phyloP scores from a whole-genome alignment of 2,888 invertebrate species.

The Drosophila vallismaia region DNA sequence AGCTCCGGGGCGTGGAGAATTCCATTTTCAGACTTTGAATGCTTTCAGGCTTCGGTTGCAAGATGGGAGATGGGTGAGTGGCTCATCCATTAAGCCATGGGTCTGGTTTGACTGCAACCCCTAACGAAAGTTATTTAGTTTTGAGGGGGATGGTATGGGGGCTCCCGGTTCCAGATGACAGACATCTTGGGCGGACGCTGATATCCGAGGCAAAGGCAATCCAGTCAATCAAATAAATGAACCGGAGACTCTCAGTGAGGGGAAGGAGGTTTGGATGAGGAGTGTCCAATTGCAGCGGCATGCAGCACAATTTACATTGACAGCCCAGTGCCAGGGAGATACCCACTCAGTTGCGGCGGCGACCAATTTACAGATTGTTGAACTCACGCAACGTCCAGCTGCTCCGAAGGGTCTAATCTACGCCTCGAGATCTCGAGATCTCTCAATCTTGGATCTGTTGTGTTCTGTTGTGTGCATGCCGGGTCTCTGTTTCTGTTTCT shows the following conservation, averaged over 20 bases:
- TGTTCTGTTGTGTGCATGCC: slow-evolving; percentile 13
- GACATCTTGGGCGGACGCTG: slow-evolving; percentile 21
- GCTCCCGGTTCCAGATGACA: slow-evolving; percentile 10
- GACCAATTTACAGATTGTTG: slow-evolving; percentile 60
- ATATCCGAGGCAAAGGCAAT: slow-evolving; percentile 23
- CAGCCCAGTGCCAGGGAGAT: slow-evolving; percentile 3
- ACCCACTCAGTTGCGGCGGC: slow-evolving; percentile 16
- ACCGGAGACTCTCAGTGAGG: neutral
- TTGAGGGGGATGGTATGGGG: neutral
- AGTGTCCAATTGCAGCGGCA: slow-evolving; percentile 15
- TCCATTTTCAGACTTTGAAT: neutral
- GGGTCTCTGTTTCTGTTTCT: slow-evolving; percentile 13
- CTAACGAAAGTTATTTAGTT: neutral
- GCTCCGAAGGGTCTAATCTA: slow-evolving; percentile 50
- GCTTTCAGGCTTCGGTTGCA: neutral
- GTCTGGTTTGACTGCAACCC: slow-evolving; percentile 5
- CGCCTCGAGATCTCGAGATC: slow-evolving; percentile 57
- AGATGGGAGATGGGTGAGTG: neutral
- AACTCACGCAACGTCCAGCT: slow-evolving; percentile 61
- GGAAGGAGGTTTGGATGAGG: neutral
- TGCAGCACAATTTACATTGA: slow-evolving; percentile 41
- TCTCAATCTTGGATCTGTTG: slow-evolving; percentile 36
- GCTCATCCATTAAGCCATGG: neutral
- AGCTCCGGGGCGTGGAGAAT: neutral
- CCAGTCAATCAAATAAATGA: slow-evolving; percentile 33